phyloP scores from a whole-genome alignment of 2,113 vertebrate species.

The Engraulis encrasicolus region DNA sequence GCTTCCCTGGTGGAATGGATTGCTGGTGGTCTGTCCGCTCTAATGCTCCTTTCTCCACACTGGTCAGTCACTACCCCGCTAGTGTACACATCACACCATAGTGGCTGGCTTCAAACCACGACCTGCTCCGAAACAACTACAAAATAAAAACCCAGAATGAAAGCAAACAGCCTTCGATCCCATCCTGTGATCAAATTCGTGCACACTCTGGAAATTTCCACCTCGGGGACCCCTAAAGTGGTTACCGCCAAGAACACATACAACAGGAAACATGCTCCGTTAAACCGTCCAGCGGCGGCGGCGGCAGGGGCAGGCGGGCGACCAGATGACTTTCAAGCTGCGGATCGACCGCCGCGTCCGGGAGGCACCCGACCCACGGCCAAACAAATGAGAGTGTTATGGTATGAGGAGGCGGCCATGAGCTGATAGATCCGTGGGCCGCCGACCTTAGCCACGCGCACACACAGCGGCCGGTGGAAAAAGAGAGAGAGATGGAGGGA shows the following conservation, averaged over 20 bases:
- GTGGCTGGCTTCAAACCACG: not conserved
- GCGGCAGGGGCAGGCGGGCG: no score
- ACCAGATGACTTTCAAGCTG: conserved; percentile 6
- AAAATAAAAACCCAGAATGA: no score
- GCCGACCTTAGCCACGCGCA: conserved; percentile 29
- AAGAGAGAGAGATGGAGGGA: no score
- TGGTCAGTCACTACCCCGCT: not conserved
- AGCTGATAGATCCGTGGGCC: conserved; percentile 29
- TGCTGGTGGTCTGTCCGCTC: not conserved
- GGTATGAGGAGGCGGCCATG: conserved; percentile 31
- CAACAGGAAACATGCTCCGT: not conserved
- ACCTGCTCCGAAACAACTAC: not conserved
- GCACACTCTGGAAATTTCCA: not conserved
- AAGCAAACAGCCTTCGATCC: not conserved
- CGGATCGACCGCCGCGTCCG: conserved; percentile 16
- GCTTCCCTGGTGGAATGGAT: no score
- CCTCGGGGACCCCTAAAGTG: not conserved
- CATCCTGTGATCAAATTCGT: not conserved
- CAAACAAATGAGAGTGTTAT: conserved; percentile 47
- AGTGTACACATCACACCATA: no score
- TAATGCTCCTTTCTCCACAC: not conserved
- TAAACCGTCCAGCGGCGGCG: not conserved
- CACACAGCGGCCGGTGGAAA: no score
- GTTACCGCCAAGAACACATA: not conserved
- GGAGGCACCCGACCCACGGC: conserved; percentile 25